Evolutionary conservation across 2,113 vertebrate species (phyloP), one percentile per base, ranked within the genome.

Genomic region (Lipophrys pholis): DNA sequence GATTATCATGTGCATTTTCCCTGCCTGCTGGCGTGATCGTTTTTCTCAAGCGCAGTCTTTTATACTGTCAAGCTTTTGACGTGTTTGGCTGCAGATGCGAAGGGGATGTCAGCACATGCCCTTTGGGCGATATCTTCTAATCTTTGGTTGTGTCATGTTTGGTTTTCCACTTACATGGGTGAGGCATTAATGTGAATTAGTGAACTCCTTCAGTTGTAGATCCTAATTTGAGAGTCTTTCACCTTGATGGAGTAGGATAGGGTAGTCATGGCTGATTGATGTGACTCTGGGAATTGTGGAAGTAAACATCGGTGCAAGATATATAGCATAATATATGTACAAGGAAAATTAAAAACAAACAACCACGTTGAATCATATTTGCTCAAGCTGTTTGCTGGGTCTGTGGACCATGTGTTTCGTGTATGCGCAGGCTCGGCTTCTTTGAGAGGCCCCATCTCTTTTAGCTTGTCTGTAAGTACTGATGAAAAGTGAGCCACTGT

Each of bases 401-500:
- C 72, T 87, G 76, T 14, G 45, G 43, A 68, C 80, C 78, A 77
- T 79, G 77, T 88, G 82, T 84, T 81, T 83, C 40, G n/a, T 83
- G 75, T 51, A 73, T 66, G 50, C 58, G 53, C 21, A 30, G 14
- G 48, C 64, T 69, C 70, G 11, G 42, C 72, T 60, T 73, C 53
- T 48, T 78, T 51, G 62, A 65, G 51, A 53, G 45, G 58, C 59
- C 12, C 56, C 69, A 81, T 64, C 55, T 76, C 50, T 49, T 51
- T 51, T 7, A 41, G 56, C 71, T 71, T 42, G 60, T 80, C 69
- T 81, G 46, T 64, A 57, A 80, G 69, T 51, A 38, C 54, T 61
- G 64, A 82, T 63, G 50, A 80, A 83, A 88, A 87, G 48, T 30
- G 45, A 70, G 73, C 75, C 6, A 8, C 71, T 49, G 79, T 82